Evolutionary conservation across 1,140 invertebrate genomes (phyloP), one percentile per base, ranked within the genome.

Genomic region (Fopius arisanus): DNA sequence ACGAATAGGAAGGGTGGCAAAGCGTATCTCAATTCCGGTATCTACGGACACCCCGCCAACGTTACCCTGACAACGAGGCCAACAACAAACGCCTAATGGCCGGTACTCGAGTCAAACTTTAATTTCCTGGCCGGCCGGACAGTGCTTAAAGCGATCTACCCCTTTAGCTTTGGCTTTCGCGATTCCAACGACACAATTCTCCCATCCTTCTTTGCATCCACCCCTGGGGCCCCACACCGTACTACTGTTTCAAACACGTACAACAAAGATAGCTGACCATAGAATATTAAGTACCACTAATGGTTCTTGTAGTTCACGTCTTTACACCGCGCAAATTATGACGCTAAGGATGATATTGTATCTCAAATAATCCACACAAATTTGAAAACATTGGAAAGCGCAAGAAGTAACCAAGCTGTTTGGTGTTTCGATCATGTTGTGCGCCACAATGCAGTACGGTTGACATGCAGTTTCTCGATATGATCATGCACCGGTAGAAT

Each of bases 51-150:
- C 74, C 72, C 51, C 19, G 7, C 41, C 12, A 69, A 80, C 72
- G 81, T 87, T 82, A 75, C 85, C 86, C 80, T 84, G 86, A 85
- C 85, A 82, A 87, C 86, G 72, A 73, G 77, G 72, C 78, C 79
- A 83, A 86, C 84, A 88, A 88, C 86, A 87, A 86, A 87, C 82
- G 81, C 79, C 81, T 86, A 86, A 87, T 86, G 83, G 81, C 81
- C 81, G 82, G 81, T 82, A 81, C 81, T 81, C 77, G 80, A 77
- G 80, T 85, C 80, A 82, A 84, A 85, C 83, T 86, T 88, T 86
- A 88, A 87, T 87, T 88, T 88, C 84, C 85, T 86, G 81, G 80
- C 77, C 79, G 80, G 77, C 79, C 79, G 40, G 82, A 80, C 80
- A 81, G 79, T 82, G 78, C 80, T 84, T 84, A 83, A 81, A 83